phyloP scores from a whole-genome alignment of 2,888 invertebrate genomes.

The Cecidostiba fungosa region DNA sequence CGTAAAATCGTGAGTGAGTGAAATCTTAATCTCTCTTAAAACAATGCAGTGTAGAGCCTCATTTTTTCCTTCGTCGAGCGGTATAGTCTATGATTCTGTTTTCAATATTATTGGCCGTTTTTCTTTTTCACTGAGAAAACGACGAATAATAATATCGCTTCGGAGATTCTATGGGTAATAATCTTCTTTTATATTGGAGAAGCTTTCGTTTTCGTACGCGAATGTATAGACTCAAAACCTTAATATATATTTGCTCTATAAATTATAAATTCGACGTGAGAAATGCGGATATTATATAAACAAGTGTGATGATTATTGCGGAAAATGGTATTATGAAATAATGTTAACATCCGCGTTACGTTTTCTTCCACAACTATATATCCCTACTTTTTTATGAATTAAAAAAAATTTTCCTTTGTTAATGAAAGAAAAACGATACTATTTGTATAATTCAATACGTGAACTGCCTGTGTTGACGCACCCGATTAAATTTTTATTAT shows the following conservation, averaged over 20 bases:
- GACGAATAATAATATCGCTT: too few species aligned
- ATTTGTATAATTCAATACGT: background rate
- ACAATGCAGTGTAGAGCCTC: background rate
- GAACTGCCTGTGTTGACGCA: background rate
- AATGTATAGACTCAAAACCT: background rate
- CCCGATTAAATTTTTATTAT: background rate
- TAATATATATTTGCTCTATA: background rate
- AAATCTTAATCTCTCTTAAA: slow-evolving; percentile 38
- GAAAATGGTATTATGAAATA: slow-evolving; percentile 37
- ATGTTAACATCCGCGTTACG: slow-evolving; percentile 7
- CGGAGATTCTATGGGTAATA: too few species aligned
- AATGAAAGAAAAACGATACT: background rate
- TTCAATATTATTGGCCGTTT: background rate
- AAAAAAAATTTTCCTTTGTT: too few species aligned
- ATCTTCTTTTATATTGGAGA: background rate
- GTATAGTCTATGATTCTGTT: background rate
- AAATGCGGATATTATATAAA: slow-evolving; percentile 39
- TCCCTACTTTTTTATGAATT: too few species aligned
- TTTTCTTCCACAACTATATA: background rate
- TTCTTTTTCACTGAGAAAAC: too few species aligned
- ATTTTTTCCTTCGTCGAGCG: background rate
- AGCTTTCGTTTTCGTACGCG: background rate
- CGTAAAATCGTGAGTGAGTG: slow-evolving; percentile 46
- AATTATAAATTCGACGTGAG: background rate
- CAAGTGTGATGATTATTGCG: slow-evolving; percentile 27